A percentile compares a stretch with the other conserved stretches of the same genome.
These are phyloP conservation scores for Thereva unica DNA, from an alignment of 2,888 invertebrate species.

Conservation along the genomic window DNA sequence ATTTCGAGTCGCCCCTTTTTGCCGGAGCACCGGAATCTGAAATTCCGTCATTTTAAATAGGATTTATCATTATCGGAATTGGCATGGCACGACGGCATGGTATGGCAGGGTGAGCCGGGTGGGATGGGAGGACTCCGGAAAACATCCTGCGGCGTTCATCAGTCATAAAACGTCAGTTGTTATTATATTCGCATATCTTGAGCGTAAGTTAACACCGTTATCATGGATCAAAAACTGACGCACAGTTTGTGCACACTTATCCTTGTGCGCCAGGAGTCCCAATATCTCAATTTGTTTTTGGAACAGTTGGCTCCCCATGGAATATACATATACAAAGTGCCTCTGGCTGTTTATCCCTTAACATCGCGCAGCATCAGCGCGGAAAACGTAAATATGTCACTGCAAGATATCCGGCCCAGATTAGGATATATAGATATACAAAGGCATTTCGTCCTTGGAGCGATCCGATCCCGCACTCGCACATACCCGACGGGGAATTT, in stretches of 20 bases:
- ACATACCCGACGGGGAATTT: not conserved
- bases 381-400: slow-evolving; percentile 30
- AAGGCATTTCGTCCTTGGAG: too few relatives aligned
- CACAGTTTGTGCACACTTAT: not conserved
- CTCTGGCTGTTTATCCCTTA: slow-evolving; percentile 9
- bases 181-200: slow-evolving; percentile 33
- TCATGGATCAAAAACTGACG: slow-evolving; percentile 20
- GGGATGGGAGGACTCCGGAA: not conserved
- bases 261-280: slow-evolving; percentile 18
- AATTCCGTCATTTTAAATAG: slow-evolving; percentile 14
- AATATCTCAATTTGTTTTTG: slow-evolving; percentile 31
- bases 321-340: not conserved
- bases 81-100: slow-evolving; percentile 17
- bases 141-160: slow-evolving; percentile 36
- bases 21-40: too few relatives aligned
- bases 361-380: not conserved
- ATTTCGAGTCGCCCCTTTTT: too few relatives aligned
- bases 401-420: slow-evolving; percentile 29
- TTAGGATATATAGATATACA: slow-evolving; percentile 18
- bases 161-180: slow-evolving; percentile 36
- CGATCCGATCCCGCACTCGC: slow-evolving; percentile 4
- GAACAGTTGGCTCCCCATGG: slow-evolving; percentile 3
- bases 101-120: not conserved
- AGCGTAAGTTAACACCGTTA: slow-evolving; percentile 27
- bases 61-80: slow-evolving; percentile 16